phyloP scores from a whole-genome alignment of 64 coral and sea anemone species.

The Trachythela sp. region DNA sequence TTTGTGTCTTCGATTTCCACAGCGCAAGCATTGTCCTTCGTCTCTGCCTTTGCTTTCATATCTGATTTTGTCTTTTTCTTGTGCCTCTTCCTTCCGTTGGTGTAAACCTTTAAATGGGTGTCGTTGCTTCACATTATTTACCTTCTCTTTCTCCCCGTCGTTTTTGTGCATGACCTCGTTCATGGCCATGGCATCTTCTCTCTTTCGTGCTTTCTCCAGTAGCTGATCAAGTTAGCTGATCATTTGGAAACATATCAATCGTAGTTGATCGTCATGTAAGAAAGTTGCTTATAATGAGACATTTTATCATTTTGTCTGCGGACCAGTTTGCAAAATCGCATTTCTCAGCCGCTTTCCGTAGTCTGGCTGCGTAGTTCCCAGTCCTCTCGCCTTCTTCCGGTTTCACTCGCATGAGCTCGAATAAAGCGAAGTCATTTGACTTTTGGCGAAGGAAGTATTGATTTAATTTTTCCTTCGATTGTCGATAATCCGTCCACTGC shows the following conservation, averaged over 20 bases:
- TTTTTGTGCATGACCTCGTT: constrained; percentile 2
- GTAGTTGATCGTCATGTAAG: neutral
- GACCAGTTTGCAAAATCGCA: neutral
- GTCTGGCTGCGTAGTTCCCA: too few relatives aligned
- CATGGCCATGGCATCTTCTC: constrained; percentile 22
- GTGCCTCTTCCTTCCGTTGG: neutral
- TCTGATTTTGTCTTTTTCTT: neutral
- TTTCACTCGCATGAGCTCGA: too few relatives aligned
- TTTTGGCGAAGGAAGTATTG: too few relatives aligned
- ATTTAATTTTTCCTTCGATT: too few relatives aligned
- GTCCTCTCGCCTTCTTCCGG: too few relatives aligned
- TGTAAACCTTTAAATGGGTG: neutral
- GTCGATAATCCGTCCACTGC: too few relatives aligned
- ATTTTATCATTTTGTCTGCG: constrained; percentile 10
- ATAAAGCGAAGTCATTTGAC: too few relatives aligned
- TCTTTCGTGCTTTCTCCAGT: neutral
- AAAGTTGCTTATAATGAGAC: constrained; percentile 10
- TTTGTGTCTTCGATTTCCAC: neutral
- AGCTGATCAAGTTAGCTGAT: constrained; percentile 12
- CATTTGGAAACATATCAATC: neutral
- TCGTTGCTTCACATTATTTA: neutral
- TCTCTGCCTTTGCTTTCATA: neutral
- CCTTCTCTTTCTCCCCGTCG: neutral
- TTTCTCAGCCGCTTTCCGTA: constrained; percentile 1
- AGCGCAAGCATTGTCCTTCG: neutral